Evolutionary conservation across 2,797 vertebrate genomes (phyloP).

Genomic region (Trachurus trachurus): DNA sequence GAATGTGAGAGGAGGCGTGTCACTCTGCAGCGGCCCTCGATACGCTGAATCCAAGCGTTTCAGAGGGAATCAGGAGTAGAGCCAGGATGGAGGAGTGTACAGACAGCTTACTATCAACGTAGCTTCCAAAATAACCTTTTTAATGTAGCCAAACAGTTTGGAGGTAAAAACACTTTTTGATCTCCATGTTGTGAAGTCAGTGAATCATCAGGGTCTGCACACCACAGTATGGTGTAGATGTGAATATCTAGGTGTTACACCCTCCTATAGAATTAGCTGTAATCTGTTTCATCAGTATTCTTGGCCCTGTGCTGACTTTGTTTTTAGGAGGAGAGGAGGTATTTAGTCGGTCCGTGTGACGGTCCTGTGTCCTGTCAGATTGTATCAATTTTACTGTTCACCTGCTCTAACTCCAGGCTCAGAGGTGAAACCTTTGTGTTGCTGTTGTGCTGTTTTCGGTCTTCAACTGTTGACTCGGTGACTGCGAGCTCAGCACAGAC

Average conservation of each 20-base stretch:
- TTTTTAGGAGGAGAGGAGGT: neutral
- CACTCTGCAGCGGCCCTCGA: too few species aligned
- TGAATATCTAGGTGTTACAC: neutral
- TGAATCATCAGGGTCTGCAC: neutral
- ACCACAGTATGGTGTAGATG: too few species aligned
- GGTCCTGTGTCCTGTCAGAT: neutral
- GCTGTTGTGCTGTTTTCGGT: slow-evolving; percentile 9
- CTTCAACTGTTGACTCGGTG: slow-evolving; percentile 57
- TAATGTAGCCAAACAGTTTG: neutral
- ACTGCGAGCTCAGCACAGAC: slow-evolving; percentile 43
- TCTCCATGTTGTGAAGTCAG: neutral
- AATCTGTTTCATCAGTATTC: neutral
- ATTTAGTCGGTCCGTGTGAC: neutral
- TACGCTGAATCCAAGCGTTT: too few species aligned
- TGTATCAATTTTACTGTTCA: neutral
- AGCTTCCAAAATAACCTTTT: neutral
- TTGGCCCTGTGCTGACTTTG: neutral
- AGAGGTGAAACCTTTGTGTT: neutral
- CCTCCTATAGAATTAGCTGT: neutral
- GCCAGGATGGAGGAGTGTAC: too few species aligned
- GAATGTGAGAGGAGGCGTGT: too few species aligned
- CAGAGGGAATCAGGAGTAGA: too few species aligned
- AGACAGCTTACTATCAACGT: too few species aligned
- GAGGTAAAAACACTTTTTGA: neutral
- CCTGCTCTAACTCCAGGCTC: neutral